Conservation (phyloP, 35 echinoderm and acorn worm species). For the Heliocidaris tuberculata region DNA sequence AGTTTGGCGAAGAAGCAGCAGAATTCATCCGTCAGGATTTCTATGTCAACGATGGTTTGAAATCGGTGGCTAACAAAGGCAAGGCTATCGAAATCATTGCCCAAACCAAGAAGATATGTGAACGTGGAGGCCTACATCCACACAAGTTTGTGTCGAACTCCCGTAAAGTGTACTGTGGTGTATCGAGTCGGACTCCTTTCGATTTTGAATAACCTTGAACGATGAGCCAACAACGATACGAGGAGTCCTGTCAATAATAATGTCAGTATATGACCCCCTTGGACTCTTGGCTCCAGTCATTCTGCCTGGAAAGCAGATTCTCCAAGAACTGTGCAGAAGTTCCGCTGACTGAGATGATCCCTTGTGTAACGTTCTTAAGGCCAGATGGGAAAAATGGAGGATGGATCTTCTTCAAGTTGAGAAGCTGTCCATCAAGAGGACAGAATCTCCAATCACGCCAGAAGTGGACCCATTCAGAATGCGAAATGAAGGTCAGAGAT, state of each 20-base stretch:
- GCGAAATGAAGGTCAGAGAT: no score
- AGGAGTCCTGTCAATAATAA: slow-evolving; percentile 44
- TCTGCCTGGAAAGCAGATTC: slow-evolving; percentile 51
- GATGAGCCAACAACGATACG: no score
- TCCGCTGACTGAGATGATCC: slow-evolving; percentile 56
- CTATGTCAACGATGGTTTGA: slow-evolving; percentile 79
- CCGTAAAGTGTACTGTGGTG: slow-evolving; percentile 46
- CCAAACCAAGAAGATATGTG: slow-evolving; percentile 32
- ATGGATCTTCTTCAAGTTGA: no score
- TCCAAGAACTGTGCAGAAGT: slow-evolving; percentile 57
- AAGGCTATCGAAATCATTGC: slow-evolving; percentile 47
- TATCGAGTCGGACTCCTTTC: slow-evolving; percentile 53
- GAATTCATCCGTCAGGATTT: slow-evolving; percentile 62
- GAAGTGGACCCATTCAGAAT: no score
- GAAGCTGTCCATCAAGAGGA: no score
- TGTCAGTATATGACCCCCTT: slow-evolving; percentile 61
- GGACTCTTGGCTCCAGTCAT: slow-evolving; percentile 50
- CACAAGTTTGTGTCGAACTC: slow-evolving; percentile 48
- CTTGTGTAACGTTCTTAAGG: background rate
- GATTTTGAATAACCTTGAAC: slow-evolving; percentile 28
- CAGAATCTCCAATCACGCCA: no score
- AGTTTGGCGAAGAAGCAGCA: slow-evolving; percentile 54
- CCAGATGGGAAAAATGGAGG: slow-evolving; percentile 50
- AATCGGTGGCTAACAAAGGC: slow-evolving; percentile 40
- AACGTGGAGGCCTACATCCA: slow-evolving; percentile 43